A percentile compares a stretch with the other conserved stretches of the same genome.
Evolutionary conservation across 2,888 invertebrate genomes (phyloP).

Genomic region (Endomychus coccineus): DNA sequence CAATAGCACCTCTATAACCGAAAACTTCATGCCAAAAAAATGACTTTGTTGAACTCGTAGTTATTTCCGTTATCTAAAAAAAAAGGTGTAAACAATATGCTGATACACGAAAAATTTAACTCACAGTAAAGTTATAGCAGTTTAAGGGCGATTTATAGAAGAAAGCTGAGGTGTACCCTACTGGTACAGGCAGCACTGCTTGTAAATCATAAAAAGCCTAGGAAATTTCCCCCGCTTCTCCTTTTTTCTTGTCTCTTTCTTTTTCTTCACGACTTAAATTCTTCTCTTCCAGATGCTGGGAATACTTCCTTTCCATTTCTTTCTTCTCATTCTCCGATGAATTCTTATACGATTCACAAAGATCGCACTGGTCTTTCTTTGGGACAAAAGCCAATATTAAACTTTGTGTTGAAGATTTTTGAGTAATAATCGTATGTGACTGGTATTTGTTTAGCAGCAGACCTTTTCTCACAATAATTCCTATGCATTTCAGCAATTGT

Average conservation of each 20-base stretch:
- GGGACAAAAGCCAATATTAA: constrained; percentile 3
- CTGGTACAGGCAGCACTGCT: constrained; percentile 12
- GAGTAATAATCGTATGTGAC: background rate
- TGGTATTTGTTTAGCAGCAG: too few species aligned
- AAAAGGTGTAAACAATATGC: too few species aligned
- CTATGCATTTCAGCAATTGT: constrained; percentile 23
- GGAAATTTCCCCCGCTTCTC: constrained; percentile 1
- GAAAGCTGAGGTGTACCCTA: constrained; percentile 9
- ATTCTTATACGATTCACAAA: constrained; percentile 5
- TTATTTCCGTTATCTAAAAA: constrained; percentile 1
- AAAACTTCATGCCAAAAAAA: constrained; percentile 32
- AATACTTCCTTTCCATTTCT: constrained; percentile 1
- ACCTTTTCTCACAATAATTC: too few species aligned
- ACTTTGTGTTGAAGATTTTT: background rate
- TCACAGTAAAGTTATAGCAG: constrained; percentile 20
- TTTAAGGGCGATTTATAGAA: constrained; percentile 12
- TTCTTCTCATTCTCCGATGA: constrained; percentile 4
- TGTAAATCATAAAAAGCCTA: constrained; percentile 13
- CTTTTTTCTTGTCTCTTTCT: constrained; percentile 7
- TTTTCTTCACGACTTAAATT: constrained; percentile 10
- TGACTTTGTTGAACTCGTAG: constrained; percentile 23
- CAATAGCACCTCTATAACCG: constrained; percentile 29
- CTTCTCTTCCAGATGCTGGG: constrained; percentile 8
- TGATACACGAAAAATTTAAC: too few species aligned
- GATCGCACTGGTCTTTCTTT: constrained; percentile 8